Conservation (phyloP, 2,888 invertebrate genomes). For the Drosophila conformis region DNA sequence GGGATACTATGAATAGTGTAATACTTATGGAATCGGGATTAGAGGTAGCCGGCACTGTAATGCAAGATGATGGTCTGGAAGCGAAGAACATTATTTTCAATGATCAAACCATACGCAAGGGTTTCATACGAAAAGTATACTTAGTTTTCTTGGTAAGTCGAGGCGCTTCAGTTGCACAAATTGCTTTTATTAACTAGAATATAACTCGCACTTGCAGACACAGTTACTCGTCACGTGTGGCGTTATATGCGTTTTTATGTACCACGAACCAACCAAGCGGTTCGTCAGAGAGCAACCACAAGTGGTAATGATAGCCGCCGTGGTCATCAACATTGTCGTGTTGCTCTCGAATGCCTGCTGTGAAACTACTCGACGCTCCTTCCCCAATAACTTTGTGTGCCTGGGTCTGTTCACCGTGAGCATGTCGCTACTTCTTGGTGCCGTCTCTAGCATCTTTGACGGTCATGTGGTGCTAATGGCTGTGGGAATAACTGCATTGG, state of each 20-base stretch:
- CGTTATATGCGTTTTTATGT: constrained; percentile 91
- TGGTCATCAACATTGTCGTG: constrained; percentile 58
- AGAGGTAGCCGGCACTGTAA: neutral
- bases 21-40: constrained; percentile 29
- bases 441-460: too few relatives aligned
- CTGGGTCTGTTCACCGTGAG: too few relatives aligned
- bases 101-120: constrained; percentile 79
- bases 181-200: constrained; percentile 63
- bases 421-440: too few relatives aligned
- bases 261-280: constrained; percentile 87
- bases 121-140: constrained; percentile 83
- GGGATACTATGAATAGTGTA: neutral
- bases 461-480: too few relatives aligned
- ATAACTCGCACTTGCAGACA: constrained; percentile 85
- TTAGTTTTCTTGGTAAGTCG: constrained; percentile 79
- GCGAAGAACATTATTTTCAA: constrained; percentile 73
- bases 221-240: constrained; percentile 92
- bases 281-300: constrained; percentile 85
- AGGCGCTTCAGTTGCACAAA: neutral
- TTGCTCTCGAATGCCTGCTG: too few relatives aligned
- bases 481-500: too few relatives aligned
- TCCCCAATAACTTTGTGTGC: too few relatives aligned
- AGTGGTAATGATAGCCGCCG: constrained; percentile 42
- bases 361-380: too few relatives aligned
- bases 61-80: constrained; percentile 50